Conservation (phyloP, 2,888 invertebrate species). For the Agapostemon virescens region DNA sequence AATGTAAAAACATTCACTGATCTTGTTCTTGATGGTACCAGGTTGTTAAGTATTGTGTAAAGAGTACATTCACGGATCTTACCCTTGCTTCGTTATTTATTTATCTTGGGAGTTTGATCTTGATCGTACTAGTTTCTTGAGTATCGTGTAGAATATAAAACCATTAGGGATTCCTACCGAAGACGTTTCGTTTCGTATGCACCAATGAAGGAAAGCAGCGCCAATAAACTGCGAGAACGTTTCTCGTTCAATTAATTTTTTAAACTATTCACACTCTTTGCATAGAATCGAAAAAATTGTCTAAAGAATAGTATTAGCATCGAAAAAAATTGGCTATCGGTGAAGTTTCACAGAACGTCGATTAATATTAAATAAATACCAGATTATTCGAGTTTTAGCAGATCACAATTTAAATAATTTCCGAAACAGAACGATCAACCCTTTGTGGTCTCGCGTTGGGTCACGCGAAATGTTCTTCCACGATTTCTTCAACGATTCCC, state of each 20-base stretch:
- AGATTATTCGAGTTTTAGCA: background rate
- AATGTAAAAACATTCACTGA: too few relatives aligned
- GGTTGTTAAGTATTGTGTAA: background rate
- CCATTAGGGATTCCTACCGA: background rate
- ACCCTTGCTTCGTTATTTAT: too few relatives aligned
- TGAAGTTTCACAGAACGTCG: background rate
- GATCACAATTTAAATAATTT: background rate
- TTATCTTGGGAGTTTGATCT: too few relatives aligned
- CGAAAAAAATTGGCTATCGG: background rate
- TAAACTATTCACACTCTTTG: background rate
- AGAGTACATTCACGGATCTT: too few relatives aligned
- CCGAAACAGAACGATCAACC: background rate
- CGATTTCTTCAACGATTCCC: too few relatives aligned
- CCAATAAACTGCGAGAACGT: constrained; percentile 2
- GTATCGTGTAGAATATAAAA: background rate
- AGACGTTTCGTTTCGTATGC: background rate
- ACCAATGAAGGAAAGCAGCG: background rate
- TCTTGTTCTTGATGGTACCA: background rate
- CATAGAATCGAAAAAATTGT: background rate
- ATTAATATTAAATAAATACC: background rate
- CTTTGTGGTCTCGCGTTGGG: too few relatives aligned
- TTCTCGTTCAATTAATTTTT: background rate
- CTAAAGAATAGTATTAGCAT: background rate
- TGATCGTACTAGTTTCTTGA: too few relatives aligned
- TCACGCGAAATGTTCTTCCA: too few relatives aligned